Conservation (phyloP, 2,888 invertebrate genomes). For the Drosophila nigricruria region DNA sequence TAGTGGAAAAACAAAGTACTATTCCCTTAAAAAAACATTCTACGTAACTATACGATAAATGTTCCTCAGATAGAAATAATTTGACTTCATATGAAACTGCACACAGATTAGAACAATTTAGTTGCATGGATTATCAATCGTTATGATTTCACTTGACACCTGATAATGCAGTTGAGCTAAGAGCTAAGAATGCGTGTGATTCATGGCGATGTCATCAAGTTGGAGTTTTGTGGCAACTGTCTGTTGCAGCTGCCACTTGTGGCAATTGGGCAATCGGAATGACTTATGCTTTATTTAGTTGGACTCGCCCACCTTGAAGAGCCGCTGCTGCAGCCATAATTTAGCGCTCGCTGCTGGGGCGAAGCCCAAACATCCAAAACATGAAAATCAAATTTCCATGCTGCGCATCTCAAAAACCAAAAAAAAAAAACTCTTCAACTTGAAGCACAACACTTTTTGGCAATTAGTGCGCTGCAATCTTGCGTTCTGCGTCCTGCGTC, state of each 20-base stretch:
- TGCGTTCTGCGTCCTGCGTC: slow-evolving; percentile 2
- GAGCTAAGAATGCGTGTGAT: neutral
- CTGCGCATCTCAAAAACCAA: neutral
- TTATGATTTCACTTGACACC: slow-evolving; percentile 13
- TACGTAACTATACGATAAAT: too few relatives aligned
- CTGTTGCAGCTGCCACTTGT: slow-evolving; percentile 47
- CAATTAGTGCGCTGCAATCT: slow-evolving; percentile 48
- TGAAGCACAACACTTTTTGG: slow-evolving; percentile 51
- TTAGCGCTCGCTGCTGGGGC: slow-evolving; percentile 48
- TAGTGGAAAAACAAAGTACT: too few relatives aligned
- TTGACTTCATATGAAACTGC: neutral
- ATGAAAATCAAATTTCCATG: slow-evolving; percentile 74
- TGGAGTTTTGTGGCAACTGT: slow-evolving; percentile 39
- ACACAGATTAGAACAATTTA: neutral
- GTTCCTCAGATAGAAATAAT: too few relatives aligned
- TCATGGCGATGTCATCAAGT: slow-evolving; percentile 25
- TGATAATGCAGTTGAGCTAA: slow-evolving; percentile 12
- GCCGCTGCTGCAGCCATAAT: slow-evolving; percentile 11
- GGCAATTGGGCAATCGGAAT: slow-evolving; percentile 44
- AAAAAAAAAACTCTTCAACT: slow-evolving; percentile 8
- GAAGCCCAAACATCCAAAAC: slow-evolving; percentile 72
- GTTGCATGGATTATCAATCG: neutral
- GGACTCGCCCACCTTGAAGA: slow-evolving; percentile 33
- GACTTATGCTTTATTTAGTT: slow-evolving; percentile 54
- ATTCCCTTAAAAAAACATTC: too few relatives aligned